Evolutionary conservation across 2,797 vertebrate genomes (phyloP).

Genomic region (Cossypha dichroa): DNA sequence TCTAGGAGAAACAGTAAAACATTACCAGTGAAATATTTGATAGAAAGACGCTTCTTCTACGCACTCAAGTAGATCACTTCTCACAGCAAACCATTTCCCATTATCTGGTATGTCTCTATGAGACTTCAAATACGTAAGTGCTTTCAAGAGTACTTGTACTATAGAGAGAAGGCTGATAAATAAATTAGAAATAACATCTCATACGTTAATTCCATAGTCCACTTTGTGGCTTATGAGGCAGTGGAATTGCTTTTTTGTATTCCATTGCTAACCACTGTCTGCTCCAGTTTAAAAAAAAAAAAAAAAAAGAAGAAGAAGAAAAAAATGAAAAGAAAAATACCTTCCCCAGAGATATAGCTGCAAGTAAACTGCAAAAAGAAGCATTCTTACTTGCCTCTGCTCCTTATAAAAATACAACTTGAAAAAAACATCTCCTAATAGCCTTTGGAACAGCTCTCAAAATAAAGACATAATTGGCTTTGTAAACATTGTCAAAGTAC

Average conservation of each 20-base stretch:
- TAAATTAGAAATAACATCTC: slow-evolving; percentile 68
- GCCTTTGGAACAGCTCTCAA: slow-evolving; percentile 15
- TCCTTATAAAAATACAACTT: not conserved
- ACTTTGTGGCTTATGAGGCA: slow-evolving; percentile 66
- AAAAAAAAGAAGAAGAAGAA: too few relatives aligned
- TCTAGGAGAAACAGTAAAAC: slow-evolving; percentile 81
- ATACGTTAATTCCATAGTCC: slow-evolving; percentile 60
- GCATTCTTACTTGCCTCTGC: not conserved
- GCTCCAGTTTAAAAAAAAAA: not conserved
- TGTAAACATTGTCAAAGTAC: slow-evolving; percentile 24
- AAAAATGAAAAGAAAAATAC: not conserved
- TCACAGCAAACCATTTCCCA: slow-evolving; percentile 64
- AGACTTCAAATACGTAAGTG: slow-evolving; percentile 46
- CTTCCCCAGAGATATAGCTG: not conserved
- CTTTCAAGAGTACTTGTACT: slow-evolving; percentile 51
- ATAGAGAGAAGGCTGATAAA: slow-evolving; percentile 20
- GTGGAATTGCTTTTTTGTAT: slow-evolving; percentile 61
- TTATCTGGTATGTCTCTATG: slow-evolving; percentile 33
- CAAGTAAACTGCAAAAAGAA: slow-evolving; percentile 23
- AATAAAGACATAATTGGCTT: slow-evolving; percentile 46
- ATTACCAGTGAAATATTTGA: slow-evolving; percentile 71
- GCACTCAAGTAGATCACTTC: slow-evolving; percentile 52
- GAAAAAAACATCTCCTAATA: not conserved
- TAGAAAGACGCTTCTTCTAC: slow-evolving; percentile 59
- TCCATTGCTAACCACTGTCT: slow-evolving; percentile 61